phyloP scores from a whole-genome alignment of 2,888 invertebrate genomes.

The Cryptosula pallasiana region DNA sequence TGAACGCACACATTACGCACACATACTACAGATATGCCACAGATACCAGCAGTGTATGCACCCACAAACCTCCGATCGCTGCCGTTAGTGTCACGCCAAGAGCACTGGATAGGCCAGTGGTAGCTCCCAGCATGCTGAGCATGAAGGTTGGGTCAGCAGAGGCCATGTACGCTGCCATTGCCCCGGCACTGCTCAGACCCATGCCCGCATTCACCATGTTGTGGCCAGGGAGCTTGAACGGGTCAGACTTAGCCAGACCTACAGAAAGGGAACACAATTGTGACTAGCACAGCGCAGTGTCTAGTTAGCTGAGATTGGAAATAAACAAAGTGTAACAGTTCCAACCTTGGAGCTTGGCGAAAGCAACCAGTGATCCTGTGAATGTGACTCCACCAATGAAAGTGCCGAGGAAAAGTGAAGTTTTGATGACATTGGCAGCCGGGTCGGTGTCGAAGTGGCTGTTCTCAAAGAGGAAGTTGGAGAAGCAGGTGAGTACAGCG shows the following conservation, averaged over 20 bases:
- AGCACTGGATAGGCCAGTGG: slow-evolving; percentile 69
- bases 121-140: slow-evolving; percentile 68
- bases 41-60: too few relatives aligned
- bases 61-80: slow-evolving; percentile 75
- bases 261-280: slow-evolving; percentile 26
- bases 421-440: slow-evolving; percentile 67
- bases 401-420: slow-evolving; percentile 78
- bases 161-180: slow-evolving; percentile 66
- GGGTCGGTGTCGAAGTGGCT: slow-evolving; percentile 76
- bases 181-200: slow-evolving; percentile 66
- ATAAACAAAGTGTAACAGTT: too few relatives aligned
- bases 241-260: slow-evolving; percentile 71
- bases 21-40: too few relatives aligned
- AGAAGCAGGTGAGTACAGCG: slow-evolving; percentile 77
- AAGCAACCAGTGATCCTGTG: slow-evolving; percentile 80
- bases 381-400: slow-evolving; percentile 86
- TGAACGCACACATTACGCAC: too few relatives aligned
- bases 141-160: slow-evolving; percentile 65
- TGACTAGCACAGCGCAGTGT: too few relatives aligned
- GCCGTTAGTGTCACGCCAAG: slow-evolving; percentile 83
- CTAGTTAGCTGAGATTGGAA: too few relatives aligned
- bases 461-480: slow-evolving; percentile 78
- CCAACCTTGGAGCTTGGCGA: slow-evolving; percentile 74
- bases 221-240: slow-evolving; percentile 74
- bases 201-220: slow-evolving; percentile 71